phyloP scores from a whole-genome alignment of 2,113 vertebrate species.

The Echinops telfairi region DNA sequence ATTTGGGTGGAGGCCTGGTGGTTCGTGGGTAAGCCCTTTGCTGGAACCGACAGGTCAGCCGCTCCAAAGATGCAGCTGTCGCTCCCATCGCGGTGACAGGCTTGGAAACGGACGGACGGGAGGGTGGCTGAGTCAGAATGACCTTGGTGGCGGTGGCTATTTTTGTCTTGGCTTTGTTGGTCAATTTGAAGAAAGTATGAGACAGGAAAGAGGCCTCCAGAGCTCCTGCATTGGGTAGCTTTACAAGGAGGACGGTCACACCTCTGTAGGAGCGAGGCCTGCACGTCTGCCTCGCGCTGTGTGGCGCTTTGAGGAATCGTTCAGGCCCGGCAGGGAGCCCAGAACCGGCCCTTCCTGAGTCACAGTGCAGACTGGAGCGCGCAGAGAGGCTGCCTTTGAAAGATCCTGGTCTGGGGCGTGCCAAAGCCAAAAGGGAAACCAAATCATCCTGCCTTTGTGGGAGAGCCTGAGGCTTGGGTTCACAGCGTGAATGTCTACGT shows the following conservation, averaged over 20 bases:
- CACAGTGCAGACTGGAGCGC: neutral
- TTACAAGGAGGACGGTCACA: neutral
- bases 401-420: neutral
- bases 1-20: neutral
- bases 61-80: neutral
- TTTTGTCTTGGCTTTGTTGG: neutral
- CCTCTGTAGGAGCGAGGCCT: neutral
- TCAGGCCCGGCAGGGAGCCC: neutral
- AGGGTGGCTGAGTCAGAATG: neutral
- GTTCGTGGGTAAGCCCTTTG: neutral
- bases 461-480: slow-evolving; percentile 6
- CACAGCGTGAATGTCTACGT: neutral
- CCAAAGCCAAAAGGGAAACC: slow-evolving; percentile 29
- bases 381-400: neutral
- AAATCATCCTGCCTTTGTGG: neutral
- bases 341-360: neutral
- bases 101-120: neutral
- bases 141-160: neutral
- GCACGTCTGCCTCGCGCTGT: neutral
- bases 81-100: neutral
- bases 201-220: slow-evolving; percentile 19
- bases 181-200: slow-evolving; percentile 47
- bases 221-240: neutral
- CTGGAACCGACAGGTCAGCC: neutral
- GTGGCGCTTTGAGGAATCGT: neutral